Evolutionary conservation across 2,797 vertebrate species (phyloP), one percentile per base, ranked within the genome.

Genomic region (Mallotus villosus): DNA sequence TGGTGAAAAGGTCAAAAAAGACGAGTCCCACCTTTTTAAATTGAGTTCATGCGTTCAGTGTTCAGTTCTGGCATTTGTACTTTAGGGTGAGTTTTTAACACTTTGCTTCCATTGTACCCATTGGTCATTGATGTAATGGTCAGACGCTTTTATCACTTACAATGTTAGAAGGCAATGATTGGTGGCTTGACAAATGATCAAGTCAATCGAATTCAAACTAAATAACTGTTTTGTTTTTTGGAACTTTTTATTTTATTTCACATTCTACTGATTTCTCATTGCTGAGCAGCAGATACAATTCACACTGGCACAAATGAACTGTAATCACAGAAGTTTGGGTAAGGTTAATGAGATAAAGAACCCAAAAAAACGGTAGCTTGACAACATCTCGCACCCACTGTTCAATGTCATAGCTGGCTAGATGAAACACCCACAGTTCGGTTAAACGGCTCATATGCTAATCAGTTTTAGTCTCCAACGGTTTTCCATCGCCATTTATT

Each of bases 21-120:
- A 68, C 67, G 19, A 68, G 67, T 68, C 2, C 51, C 41, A 22
- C 67, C 67, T 66, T 53, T 53, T 67, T 68, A 57, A 49, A 68
- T 58, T 68, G 67, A 57, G 67, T 68, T 68, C 49, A 32, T 32
- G 66, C 24, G 24, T 34, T 34, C 32, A 25, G 66, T 27, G 66
- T 55, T 27, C 51, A n/a, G 24, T 29, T 29, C 25, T 7, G 22
- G n/a, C 17, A 21, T 37, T 51, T 67, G 41, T 53, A 17, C 2
- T 49, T 34, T 25, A n/a, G 41, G 34, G 24, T 16, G 4, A 49
- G 19, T 64, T 64, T 60, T 53, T 25, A 51, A 22, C 46, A 41
- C 25, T 19, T 25, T n/a, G 46, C 25, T n/a, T 67, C 17, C 16
- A 9, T 17, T 5, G 51, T 6, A 17, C 51, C 16, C 16, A 6